Evolutionary conservation across 2,888 invertebrate species (phyloP).

Genomic region (Philereme vetulata): DNA sequence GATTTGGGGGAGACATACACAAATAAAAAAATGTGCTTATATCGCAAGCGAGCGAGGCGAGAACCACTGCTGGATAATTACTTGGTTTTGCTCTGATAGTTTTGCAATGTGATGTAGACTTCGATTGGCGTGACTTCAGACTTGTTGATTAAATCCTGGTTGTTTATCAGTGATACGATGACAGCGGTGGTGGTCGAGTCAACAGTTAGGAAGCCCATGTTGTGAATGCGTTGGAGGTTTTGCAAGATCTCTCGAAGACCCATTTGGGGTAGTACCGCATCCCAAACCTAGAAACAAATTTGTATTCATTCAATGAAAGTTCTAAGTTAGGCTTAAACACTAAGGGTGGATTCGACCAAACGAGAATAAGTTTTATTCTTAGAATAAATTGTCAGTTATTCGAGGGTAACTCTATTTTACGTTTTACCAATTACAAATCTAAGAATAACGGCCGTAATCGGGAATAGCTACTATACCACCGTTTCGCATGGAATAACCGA

Average conservation of each 20-base stretch:
- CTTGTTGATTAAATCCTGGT: slow-evolving; percentile 71
- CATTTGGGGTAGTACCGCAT: slow-evolving; percentile 82
- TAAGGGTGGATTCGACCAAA: too few species aligned
- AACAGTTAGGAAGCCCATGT: slow-evolving; percentile 83
- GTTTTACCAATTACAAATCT: too few species aligned
- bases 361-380: too few species aligned
- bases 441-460: too few species aligned
- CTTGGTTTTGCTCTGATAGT: slow-evolving; percentile 86
- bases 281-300: slow-evolving; percentile 82
- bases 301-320: too few species aligned
- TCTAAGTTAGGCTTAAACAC: too few species aligned
- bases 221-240: slow-evolving; percentile 85
- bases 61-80: slow-evolving; percentile 55
- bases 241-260: slow-evolving; percentile 76
- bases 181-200: slow-evolving; percentile 78
- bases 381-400: too few species aligned
- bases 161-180: slow-evolving; percentile 78
- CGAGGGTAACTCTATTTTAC: too few species aligned
- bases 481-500: too few species aligned
- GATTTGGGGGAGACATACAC: too few species aligned
- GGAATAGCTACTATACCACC: too few species aligned
- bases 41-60: background rate
- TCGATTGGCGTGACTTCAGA: slow-evolving; percentile 75
- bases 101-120: slow-evolving; percentile 83
- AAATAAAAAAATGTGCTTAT: background rate